phyloP scores from a whole-genome alignment of 2,113 vertebrate species.

The Conger conger region DNA sequence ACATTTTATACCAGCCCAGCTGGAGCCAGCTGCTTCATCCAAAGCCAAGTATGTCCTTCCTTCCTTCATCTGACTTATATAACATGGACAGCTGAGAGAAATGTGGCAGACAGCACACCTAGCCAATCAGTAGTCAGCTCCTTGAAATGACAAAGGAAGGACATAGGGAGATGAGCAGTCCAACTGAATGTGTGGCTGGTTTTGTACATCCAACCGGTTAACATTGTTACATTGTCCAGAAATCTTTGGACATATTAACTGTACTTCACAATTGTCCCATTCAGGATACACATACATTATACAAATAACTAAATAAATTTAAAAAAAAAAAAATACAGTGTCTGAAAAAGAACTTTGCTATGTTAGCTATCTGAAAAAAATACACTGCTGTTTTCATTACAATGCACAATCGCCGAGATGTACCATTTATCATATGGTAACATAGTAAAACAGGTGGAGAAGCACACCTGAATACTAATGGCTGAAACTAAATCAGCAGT shows the following conservation, averaged over 20 bases:
- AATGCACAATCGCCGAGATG: conserved; percentile 14
- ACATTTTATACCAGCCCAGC: neutral
- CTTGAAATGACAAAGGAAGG: too few species aligned
- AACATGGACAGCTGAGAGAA: too few species aligned
- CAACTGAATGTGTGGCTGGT: neutral
- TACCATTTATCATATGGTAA: neutral
- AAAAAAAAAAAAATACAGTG: too few species aligned
- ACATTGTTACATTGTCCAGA: too few species aligned
- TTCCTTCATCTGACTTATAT: too few species aligned
- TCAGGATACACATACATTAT: too few species aligned
- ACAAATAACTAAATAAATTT: too few species aligned
- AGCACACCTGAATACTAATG: neutral
- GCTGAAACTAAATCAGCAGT: neutral
- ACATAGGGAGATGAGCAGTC: too few species aligned
- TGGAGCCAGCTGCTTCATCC: neutral
- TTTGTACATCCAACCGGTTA: neutral
- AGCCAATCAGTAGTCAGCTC: too few species aligned
- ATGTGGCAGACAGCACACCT: too few species aligned
- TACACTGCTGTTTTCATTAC: conserved; percentile 21
- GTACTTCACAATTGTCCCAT: neutral
- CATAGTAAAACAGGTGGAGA: neutral
- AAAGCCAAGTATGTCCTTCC: too few species aligned
- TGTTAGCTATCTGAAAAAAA: conserved; percentile 12
- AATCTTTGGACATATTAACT: neutral
- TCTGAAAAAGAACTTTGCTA: neutral